Percentiles rank a stretch among this genome's conserved stretches.
Evolutionary conservation across 2,888 invertebrate genomes (phyloP).

Genomic region (Cyclophora albipunctata): DNA sequence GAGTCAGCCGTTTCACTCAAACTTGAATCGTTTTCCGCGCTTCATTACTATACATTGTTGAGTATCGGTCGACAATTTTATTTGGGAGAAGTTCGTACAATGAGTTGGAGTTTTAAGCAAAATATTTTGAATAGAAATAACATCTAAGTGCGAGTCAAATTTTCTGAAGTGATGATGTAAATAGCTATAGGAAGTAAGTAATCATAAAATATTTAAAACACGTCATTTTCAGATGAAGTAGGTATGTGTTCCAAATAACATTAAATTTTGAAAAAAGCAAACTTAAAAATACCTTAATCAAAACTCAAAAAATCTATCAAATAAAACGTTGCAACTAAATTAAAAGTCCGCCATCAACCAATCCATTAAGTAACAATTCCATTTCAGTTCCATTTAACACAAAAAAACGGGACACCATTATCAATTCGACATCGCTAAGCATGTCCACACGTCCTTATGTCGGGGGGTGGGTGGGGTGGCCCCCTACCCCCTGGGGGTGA

Average conservation of each 20-base stretch:
- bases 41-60: constrained; percentile 36
- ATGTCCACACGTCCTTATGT: constrained; percentile 55
- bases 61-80: neutral
- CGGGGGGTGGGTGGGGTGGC: constrained; percentile 18
- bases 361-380: constrained; percentile 24
- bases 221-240: no score
- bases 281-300: no score
- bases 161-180: no score
- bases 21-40: constrained; percentile 42
- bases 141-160: no score
- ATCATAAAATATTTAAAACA: no score
- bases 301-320: no score
- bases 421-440: constrained; percentile 63
- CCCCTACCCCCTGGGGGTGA: constrained; percentile 8
- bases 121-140: no score
- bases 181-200: no score
- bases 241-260: no score
- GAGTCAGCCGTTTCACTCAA: constrained; percentile 48
- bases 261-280: no score
- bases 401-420: constrained; percentile 46
- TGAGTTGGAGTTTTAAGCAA: constrained; percentile 1
- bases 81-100: constrained; percentile 5
- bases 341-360: constrained; percentile 21
- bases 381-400: constrained; percentile 29
- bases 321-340: constrained; percentile 13